These are phyloP conservation scores for Syndactyla subalaris DNA, from an alignment of 2,797 vertebrate genomes.

Conservation along the genomic window DNA sequence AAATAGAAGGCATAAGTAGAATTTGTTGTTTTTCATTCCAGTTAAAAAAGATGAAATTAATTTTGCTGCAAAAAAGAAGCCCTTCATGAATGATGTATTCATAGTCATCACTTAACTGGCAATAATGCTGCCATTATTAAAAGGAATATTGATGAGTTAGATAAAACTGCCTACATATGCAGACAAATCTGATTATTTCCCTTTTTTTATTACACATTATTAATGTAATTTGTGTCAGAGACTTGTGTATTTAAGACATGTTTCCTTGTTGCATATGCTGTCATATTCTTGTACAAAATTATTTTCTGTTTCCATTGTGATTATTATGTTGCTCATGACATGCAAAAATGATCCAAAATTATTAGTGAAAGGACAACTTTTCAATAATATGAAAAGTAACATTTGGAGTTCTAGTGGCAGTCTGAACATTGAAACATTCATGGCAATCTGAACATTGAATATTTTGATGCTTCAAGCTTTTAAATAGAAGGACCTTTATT, in stretches of 20 bases:
- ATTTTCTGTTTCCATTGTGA: conserved; percentile 8
- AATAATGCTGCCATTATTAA: conserved; percentile 28
- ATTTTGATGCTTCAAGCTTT: conserved; percentile 7
- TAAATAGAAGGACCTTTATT: not conserved
- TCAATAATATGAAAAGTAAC: not conserved
- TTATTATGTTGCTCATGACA: not conserved
- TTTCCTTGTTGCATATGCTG: not conserved
- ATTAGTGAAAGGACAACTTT: conserved; percentile 28
- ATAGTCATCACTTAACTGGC: not conserved
- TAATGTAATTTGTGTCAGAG: not conserved
- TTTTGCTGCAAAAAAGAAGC: not conserved
- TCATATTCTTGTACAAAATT: not conserved
- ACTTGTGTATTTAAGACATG: not conserved
- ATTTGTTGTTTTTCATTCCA: conserved; percentile 20
- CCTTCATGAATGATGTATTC: conserved; percentile 41
- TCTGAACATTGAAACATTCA: conserved; percentile 23
- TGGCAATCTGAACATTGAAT: conserved; percentile 1
- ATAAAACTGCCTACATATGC: conserved; percentile 4
- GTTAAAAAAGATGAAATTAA: conserved; percentile 25
- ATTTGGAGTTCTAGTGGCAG: not conserved
- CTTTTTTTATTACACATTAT: not conserved
- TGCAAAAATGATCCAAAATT: not conserved
- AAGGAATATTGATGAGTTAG: conserved; percentile 45
- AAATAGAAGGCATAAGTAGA: conserved; percentile 15
- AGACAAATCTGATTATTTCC: conserved; percentile 18